Conservation (phyloP, 2,113 vertebrate species). For the Tragulus kanchil region DNA sequence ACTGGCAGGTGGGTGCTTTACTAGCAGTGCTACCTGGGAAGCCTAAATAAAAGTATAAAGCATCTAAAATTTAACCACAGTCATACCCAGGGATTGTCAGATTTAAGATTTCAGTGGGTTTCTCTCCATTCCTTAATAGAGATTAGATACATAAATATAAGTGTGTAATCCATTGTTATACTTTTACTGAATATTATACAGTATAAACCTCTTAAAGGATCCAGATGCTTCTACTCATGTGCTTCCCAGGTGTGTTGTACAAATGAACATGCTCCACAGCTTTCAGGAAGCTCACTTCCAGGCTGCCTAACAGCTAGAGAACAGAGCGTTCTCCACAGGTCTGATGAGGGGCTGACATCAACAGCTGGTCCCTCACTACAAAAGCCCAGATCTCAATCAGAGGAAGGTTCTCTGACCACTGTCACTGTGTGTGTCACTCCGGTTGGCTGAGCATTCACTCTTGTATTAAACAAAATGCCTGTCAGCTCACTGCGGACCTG, state of each 20-base stretch:
- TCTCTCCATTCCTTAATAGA: conserved; percentile 1
- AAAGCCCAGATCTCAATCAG: background rate
- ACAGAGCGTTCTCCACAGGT: background rate
- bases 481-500: background rate
- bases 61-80: background rate
- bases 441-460: background rate
- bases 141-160: background rate
- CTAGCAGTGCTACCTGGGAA: background rate
- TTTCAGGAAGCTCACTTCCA: background rate
- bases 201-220: background rate
- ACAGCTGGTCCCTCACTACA: background rate
- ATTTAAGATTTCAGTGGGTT: background rate
- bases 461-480: background rate
- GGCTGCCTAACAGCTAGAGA: background rate
- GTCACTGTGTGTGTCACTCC: background rate
- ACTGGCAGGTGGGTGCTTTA: background rate
- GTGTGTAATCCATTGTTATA: background rate
- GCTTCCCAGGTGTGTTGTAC: background rate
- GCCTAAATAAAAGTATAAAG: conserved; percentile 16
- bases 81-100: background rate
- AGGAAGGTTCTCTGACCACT: background rate
- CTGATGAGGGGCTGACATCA: background rate
- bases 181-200: background rate
- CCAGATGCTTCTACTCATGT: background rate
- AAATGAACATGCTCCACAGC: background rate